Evolutionary conservation across 2,797 vertebrate genomes (phyloP).

Genomic region (Odontamblyopus rebecca): DNA sequence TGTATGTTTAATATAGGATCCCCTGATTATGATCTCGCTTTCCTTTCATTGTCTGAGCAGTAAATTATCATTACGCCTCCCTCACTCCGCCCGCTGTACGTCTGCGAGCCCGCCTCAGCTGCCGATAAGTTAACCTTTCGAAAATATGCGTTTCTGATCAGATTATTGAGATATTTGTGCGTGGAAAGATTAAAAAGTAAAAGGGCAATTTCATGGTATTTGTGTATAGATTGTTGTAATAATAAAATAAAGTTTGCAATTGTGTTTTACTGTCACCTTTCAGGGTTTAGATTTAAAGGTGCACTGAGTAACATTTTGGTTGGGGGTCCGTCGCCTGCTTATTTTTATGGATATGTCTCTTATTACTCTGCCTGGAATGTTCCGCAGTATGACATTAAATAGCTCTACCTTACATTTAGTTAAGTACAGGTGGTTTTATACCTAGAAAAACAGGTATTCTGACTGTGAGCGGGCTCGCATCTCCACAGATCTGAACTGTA

Average conservation of each 20-base stretch:
- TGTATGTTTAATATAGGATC: slow-evolving; percentile 71
- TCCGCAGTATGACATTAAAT: no score
- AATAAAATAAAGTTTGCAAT: slow-evolving; percentile 33
- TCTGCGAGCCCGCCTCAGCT: slow-evolving; percentile 50
- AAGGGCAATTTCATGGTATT: slow-evolving; percentile 64
- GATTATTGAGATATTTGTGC: slow-evolving; percentile 85
- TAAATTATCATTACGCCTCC: slow-evolving; percentile 73
- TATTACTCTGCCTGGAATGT: no score
- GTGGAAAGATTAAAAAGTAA: slow-evolving; percentile 77
- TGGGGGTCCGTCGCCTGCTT: no score
- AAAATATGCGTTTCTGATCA: slow-evolving; percentile 85
- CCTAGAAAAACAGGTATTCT: no score
- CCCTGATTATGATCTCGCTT: slow-evolving; percentile 89
- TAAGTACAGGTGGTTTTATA: no score
- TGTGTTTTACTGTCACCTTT: slow-evolving; percentile 19
- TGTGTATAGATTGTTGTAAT: slow-evolving; percentile 61
- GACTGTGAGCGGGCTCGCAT: no score
- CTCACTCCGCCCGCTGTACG: slow-evolving; percentile 34
- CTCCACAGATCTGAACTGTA: no score
- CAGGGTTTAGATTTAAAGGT: slow-evolving; percentile 9
- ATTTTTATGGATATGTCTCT: no score
- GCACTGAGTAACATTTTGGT: no score
- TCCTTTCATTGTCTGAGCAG: slow-evolving; percentile 82
- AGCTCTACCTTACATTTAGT: no score
- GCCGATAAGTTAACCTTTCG: slow-evolving; percentile 87